Evolutionary conservation across 2,888 invertebrate genomes (phyloP).

Genomic region (Chalcosyrphus nemorum): DNA sequence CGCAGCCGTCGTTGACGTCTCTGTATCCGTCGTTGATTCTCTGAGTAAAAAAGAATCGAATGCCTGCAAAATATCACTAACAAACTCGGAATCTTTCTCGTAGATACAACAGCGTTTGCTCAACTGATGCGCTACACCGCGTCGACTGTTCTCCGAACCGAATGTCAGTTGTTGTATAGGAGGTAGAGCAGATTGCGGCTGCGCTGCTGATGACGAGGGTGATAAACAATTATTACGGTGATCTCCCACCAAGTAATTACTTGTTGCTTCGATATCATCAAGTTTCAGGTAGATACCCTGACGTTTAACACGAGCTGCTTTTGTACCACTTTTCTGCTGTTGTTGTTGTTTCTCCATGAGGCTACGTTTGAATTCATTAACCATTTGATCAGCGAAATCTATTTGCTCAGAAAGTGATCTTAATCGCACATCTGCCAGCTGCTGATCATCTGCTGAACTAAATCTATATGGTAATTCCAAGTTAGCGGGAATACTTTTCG

Average conservation of each 20-base stretch:
- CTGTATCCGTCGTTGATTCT: slow-evolving; percentile 40
- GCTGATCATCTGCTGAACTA: slow-evolving; percentile 1
- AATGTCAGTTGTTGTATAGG: slow-evolving; percentile 57
- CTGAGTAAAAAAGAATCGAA: slow-evolving; percentile 75
- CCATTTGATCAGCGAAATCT: slow-evolving; percentile 74
- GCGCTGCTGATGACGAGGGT: slow-evolving; percentile 47
- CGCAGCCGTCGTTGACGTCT: too few species aligned
- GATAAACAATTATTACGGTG: slow-evolving; percentile 46
- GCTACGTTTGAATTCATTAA: slow-evolving; percentile 79
- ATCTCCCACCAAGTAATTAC: slow-evolving; percentile 62
- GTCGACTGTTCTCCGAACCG: slow-evolving; percentile 55
- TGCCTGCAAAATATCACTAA: slow-evolving; percentile 78
- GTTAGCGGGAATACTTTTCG: slow-evolving; percentile 80
- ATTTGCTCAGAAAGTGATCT: slow-evolving; percentile 29
- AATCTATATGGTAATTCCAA: slow-evolving; percentile 11
- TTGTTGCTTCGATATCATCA: slow-evolving; percentile 43
- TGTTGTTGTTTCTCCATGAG: slow-evolving; percentile 76
- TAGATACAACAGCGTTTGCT: slow-evolving; percentile 77
- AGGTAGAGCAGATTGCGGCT: slow-evolving; percentile 47
- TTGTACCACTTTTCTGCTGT: slow-evolving; percentile 39
- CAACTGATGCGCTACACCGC: slow-evolving; percentile 59
- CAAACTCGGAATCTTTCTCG: slow-evolving; percentile 78
- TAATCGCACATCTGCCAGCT: slow-evolving; percentile 18
- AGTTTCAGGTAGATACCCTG: slow-evolving; percentile 75
- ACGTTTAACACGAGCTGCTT: slow-evolving; percentile 67